Percentiles rank a stretch among this genome's conserved stretches.
These are phyloP conservation scores for Mycalesis mineus DNA, from an alignment of 2,888 invertebrate species.

Conservation along the genomic window DNA sequence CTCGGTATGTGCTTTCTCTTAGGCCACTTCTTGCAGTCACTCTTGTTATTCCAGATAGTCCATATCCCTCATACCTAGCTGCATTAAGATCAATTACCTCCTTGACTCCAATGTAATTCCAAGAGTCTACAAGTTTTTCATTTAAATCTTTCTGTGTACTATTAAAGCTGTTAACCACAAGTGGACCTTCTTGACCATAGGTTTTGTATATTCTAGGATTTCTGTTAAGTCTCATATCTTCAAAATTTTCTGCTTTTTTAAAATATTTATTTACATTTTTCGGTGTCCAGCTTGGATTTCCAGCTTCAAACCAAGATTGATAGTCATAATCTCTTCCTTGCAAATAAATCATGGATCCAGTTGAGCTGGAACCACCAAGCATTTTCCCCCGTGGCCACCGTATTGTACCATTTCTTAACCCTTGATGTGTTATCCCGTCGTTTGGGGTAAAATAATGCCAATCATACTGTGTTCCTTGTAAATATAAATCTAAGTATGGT, in stretches of 20 bases:
- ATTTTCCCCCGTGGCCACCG: constrained; percentile 80
- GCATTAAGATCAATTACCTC: constrained; percentile 58
- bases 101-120: constrained; percentile 61
- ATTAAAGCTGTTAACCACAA: constrained; percentile 64
- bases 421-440: constrained; percentile 83
- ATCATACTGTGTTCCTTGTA: constrained; percentile 75
- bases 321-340: constrained; percentile 72
- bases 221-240: constrained; percentile 37
- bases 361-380: constrained; percentile 76
- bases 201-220: constrained; percentile 35
- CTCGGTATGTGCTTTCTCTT: constrained; percentile 37
- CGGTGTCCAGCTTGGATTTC: constrained; percentile 76
- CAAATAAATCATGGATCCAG: constrained; percentile 78
- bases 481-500: constrained; percentile 32
- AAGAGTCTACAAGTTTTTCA: constrained; percentile 49
- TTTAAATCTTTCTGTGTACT: constrained; percentile 50
- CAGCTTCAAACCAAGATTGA: constrained; percentile 69
- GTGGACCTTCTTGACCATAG: constrained; percentile 64
- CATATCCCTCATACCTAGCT: constrained; percentile 52
- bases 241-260: constrained; percentile 74
- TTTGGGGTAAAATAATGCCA: constrained; percentile 91
- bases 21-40: background rate
- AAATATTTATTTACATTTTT: constrained; percentile 65
- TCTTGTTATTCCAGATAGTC: background rate
- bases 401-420: constrained; percentile 58